phyloP scores from a whole-genome alignment of 2,113 vertebrate genomes.

The Ochotona curzoniae region DNA sequence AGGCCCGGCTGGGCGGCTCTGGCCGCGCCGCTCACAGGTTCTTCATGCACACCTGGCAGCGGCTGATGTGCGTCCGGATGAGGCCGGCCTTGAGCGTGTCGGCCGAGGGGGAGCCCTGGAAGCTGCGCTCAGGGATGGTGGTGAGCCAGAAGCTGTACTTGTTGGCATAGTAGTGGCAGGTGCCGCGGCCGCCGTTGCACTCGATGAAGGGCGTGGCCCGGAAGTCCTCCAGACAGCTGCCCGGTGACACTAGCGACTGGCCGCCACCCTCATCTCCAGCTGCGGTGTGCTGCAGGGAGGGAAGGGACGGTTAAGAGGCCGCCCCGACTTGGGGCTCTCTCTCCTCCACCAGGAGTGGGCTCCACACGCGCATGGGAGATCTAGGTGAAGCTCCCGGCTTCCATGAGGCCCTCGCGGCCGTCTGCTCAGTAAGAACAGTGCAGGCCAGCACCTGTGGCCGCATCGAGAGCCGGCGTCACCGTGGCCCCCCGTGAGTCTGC shows the following conservation, averaged over 20 bases:
- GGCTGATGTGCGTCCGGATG: conserved; percentile 95
- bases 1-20: not conserved
- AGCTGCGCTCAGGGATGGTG: conserved; percentile 89
- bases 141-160: conserved; percentile 99
- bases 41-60: conserved; percentile 99
- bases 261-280: conserved; percentile 97
- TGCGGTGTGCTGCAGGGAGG: conserved; percentile 91
- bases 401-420: too few species aligned
- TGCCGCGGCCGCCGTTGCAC: conserved; percentile 95
- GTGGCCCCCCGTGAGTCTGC: too few species aligned
- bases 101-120: conserved; percentile 89
- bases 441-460: too few species aligned
- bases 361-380: too few species aligned
- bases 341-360: too few species aligned
- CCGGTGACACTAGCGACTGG: conserved; percentile 96
- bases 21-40: conserved; percentile 89
- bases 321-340: too few species aligned
- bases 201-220: conserved; percentile 97
- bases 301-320: too few species aligned
- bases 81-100: conserved; percentile 97
- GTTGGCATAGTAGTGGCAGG: conserved; percentile 98
- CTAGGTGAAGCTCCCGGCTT: too few species aligned
- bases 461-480: too few species aligned
- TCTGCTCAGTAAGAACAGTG: too few species aligned
- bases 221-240: conserved; percentile 98